Percentiles rank a stretch among this genome's conserved stretches.
These are phyloP conservation scores for Petrocephalus zakoni DNA, from an alignment of 2,113 vertebrate genomes.

Conservation along the genomic window DNA sequence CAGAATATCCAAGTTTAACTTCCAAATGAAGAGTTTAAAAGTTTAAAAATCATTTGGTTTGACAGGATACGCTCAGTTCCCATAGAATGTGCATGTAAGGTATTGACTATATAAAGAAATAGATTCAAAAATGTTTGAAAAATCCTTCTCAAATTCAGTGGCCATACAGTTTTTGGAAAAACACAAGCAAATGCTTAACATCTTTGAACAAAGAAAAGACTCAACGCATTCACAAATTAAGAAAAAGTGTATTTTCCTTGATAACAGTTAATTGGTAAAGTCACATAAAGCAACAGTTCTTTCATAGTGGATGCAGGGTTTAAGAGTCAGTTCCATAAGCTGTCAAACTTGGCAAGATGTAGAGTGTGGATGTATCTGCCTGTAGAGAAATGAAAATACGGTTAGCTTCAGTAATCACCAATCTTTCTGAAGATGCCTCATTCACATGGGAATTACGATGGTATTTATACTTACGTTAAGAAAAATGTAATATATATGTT, in stretches of 20 bases:
- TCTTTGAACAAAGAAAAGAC: constrained; percentile 35
- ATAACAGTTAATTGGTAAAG: constrained; percentile 49
- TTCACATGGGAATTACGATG: not conserved
- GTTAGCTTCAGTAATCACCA: constrained; percentile 38
- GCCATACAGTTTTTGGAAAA: constrained; percentile 38
- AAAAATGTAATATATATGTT: not conserved
- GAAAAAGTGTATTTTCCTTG: constrained; percentile 33
- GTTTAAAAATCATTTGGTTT: not conserved
- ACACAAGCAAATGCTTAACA: constrained; percentile 39
- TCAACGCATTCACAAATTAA: constrained; percentile 42
- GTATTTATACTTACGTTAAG: not conserved
- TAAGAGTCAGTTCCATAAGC: constrained; percentile 53
- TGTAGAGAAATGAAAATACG: constrained; percentile 66
- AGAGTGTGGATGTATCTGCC: constrained; percentile 61
- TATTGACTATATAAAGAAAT: constrained; percentile 34
- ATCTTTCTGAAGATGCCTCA: not conserved
- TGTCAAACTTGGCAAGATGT: constrained; percentile 65
- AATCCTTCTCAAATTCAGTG: constrained; percentile 32
- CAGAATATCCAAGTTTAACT: not conserved
- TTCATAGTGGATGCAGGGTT: constrained; percentile 50
- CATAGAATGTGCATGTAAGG: constrained; percentile 57
- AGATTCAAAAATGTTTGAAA: constrained; percentile 39
- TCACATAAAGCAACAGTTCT: constrained; percentile 51
- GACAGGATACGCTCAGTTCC: constrained; percentile 17
- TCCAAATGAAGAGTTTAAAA: not conserved